These are phyloP conservation scores for Protobothrops flavoviridis DNA, from an alignment of 2,113 vertebrate species.

Conservation along the genomic window DNA sequence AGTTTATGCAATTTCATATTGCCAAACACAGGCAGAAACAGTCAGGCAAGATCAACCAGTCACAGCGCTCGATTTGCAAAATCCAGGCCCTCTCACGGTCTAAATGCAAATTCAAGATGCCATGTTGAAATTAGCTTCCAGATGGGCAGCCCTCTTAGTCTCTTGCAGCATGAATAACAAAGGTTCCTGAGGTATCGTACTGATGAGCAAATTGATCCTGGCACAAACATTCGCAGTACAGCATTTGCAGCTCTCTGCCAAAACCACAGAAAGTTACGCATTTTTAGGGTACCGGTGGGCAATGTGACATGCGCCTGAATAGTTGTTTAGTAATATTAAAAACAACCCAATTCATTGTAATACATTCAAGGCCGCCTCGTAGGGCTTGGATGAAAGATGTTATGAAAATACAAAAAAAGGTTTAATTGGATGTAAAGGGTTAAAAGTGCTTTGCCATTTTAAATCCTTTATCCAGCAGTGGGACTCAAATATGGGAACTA, in stretches of 20 bases:
- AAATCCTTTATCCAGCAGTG: slow-evolving; percentile 21
- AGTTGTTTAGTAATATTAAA: not conserved
- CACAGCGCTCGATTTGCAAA: not conserved
- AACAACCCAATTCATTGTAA: not conserved
- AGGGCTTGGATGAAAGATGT: not conserved
- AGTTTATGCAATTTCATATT: not conserved
- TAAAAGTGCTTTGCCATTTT: slow-evolving; percentile 58
- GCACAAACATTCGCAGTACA: not conserved
- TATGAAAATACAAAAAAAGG: not conserved
- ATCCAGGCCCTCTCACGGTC: too few relatives aligned
- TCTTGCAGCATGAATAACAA: not conserved
- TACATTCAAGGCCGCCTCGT: not conserved
- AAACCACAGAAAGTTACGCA: not conserved
- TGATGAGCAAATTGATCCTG: not conserved
- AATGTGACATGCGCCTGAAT: not conserved
- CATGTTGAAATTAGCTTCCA: not conserved
- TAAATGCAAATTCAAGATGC: not conserved
- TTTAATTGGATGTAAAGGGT: not conserved
- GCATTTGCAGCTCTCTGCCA: not conserved
- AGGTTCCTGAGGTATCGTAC: not conserved
- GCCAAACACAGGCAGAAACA: not conserved
- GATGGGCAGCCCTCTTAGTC: not conserved
- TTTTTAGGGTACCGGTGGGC: not conserved
- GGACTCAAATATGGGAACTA: too few relatives aligned
- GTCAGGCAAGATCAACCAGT: not conserved